Evolutionary conservation across 2,797 vertebrate genomes (phyloP), one percentile per base, ranked within the genome.

Genomic region (Scleropages formosus): DNA sequence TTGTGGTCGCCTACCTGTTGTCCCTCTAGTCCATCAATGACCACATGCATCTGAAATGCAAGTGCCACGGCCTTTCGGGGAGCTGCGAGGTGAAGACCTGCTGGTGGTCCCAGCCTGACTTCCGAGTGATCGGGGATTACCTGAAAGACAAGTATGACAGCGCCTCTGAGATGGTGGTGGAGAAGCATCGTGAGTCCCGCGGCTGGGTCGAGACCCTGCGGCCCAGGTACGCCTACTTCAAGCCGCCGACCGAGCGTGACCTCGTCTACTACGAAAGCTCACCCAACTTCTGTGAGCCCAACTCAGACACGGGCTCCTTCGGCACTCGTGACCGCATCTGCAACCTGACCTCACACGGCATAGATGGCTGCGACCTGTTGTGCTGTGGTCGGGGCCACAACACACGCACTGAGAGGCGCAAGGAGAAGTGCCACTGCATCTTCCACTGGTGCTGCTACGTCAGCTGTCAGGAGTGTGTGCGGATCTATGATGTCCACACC

Each of bases 391-490:
- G 97, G 0, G 97, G 98, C n/a, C 96, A 98, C 91, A 96, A 98
- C 87, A 96, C 96, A 0, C 91, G 94, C 88, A 96, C 95, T 66
- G 98, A 99, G 90, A 94, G 92, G 84, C 87, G 96, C 39, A 93
- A 94, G 72, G 98, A 99, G 88, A 99, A 99, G 82, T 99, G 98
- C 12, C 94, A 95, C 84, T 99, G 98, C 22, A 94, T 98, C 84
- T 99, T 99, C 84, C 98, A 99, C 88, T 99, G 98, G 98, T 99
- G 98, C 86, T 99, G 98, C 90, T 98, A 98, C 0, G 98, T 99
- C 80, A 96, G 96, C 88, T 99, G 98, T 81, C 96, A 99, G 85
- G 98, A 98, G 88, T 99, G 98, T 60, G 87, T 93, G 64, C 92
- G 95, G 15, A 90, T 96, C 81, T 97, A 98, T 0, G 96, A 98